phyloP scores from a whole-genome alignment of 2,888 invertebrate species.

The Polyommatus iphigenia region DNA sequence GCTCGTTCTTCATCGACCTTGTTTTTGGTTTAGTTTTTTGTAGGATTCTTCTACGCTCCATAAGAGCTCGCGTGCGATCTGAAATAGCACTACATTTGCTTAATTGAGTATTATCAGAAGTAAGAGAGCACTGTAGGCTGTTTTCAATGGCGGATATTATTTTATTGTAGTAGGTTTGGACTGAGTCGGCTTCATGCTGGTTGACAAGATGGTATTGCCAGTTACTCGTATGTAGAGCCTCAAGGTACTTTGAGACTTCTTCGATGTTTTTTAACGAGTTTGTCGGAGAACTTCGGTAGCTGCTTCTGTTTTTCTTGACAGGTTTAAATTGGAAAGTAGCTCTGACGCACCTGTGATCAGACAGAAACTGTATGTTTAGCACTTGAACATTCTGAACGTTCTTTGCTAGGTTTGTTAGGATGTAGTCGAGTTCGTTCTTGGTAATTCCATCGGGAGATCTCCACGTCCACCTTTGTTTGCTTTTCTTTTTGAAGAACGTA shows the following conservation, averaged over 20 bases:
- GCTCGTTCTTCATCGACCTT: not conserved
- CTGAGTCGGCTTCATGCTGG: not conserved
- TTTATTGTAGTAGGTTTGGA: not conserved
- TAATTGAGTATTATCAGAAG: too few species aligned
- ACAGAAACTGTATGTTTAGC: not conserved
- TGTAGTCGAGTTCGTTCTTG: constrained; percentile 1
- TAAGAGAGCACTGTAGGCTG: not conserved
- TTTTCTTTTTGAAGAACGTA: constrained; percentile 11
- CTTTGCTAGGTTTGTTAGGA: not conserved
- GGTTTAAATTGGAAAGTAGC: too few species aligned
- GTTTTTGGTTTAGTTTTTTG: not conserved
- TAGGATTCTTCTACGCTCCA: not conserved
- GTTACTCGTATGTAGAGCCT: not conserved
- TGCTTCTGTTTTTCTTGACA: too few species aligned
- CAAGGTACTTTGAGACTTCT: not conserved
- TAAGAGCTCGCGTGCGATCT: not conserved
- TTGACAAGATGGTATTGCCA: not conserved
- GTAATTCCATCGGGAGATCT: not conserved
- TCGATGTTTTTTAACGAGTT: too few species aligned
- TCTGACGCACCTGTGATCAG: not conserved
- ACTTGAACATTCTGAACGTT: not conserved
- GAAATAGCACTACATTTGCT: not conserved
- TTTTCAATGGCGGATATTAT: not conserved
- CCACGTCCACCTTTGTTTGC: not conserved
- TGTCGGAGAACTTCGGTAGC: too few species aligned